Conservation (phyloP, 2,113 vertebrate genomes). For the Lophotis ruficrista region DNA sequence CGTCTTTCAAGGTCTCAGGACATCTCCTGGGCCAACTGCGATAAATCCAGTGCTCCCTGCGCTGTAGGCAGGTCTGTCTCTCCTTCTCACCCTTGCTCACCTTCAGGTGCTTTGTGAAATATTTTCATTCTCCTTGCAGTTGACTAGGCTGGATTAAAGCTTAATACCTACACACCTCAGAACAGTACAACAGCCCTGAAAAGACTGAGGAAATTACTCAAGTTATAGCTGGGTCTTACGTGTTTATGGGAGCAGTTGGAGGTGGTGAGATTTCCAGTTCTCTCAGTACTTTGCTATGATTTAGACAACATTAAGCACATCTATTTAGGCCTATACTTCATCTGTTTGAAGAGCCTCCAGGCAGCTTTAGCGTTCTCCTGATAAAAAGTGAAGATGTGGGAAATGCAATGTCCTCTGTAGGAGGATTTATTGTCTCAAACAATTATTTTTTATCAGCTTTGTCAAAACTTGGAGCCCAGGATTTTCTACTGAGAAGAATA, state of each 20-base stretch:
- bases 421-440: slow-evolving; percentile 56
- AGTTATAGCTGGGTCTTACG: background rate
- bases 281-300: slow-evolving; percentile 55
- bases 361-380: slow-evolving; percentile 62
- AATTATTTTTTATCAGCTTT: slow-evolving; percentile 55
- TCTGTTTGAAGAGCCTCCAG: slow-evolving; percentile 43
- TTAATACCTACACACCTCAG: background rate
- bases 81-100: background rate
- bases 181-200: slow-evolving; percentile 21
- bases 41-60: background rate
- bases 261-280: slow-evolving; percentile 37
- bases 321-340: slow-evolving; percentile 49
- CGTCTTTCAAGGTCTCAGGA: background rate
- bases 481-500: slow-evolving; percentile 28
- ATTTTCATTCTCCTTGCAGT: background rate
- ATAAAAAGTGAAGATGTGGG: slow-evolving; percentile 57
- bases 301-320: slow-evolving; percentile 62
- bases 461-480: slow-evolving; percentile 20
- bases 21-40: background rate
- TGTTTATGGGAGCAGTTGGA: slow-evolving; percentile 39
- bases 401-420: slow-evolving; percentile 20
- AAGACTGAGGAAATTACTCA: slow-evolving; percentile 32
- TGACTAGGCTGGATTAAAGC: slow-evolving; percentile 8
- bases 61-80: background rate
- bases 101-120: background rate